phyloP scores from a whole-genome alignment of 2,113 vertebrate species.

The Tylochromis polylepis region DNA sequence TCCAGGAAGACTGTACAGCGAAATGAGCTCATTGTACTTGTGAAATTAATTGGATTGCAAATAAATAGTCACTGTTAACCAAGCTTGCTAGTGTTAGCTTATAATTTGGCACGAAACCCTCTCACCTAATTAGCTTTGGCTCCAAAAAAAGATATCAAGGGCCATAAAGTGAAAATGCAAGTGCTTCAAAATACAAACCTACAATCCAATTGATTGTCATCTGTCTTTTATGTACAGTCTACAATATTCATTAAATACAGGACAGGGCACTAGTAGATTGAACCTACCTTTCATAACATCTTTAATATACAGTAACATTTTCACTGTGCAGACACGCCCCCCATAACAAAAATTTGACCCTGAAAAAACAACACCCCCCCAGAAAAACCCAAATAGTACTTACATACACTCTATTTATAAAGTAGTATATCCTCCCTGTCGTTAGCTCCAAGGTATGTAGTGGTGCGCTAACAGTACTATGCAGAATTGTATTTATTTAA shows the following conservation, averaged over 20 bases:
- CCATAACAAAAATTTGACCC: background rate
- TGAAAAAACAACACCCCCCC: background rate
- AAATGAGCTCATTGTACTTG: background rate
- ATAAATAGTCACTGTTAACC: background rate
- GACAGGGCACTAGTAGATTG: background rate
- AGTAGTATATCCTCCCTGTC: background rate
- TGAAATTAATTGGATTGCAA: background rate
- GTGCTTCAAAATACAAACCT: background rate
- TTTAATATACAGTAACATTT: background rate
- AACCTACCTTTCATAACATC: background rate
- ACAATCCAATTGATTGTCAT: background rate
- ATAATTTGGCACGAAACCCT: background rate
- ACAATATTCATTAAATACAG: background rate
- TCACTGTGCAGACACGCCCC: background rate
- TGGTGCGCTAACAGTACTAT: background rate
- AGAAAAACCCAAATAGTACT: background rate
- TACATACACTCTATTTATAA: background rate
- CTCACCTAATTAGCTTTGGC: background rate
- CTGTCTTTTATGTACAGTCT: background rate
- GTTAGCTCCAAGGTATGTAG: background rate
- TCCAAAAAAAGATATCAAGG: accelerated
- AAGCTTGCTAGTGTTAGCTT: background rate
- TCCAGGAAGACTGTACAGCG: background rate
- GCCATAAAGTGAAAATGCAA: background rate
- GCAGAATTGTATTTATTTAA: slow-evolving; percentile 1